phyloP scores from a whole-genome alignment of 2,113 vertebrate genomes.

The Eonycteris spelaea region DNA sequence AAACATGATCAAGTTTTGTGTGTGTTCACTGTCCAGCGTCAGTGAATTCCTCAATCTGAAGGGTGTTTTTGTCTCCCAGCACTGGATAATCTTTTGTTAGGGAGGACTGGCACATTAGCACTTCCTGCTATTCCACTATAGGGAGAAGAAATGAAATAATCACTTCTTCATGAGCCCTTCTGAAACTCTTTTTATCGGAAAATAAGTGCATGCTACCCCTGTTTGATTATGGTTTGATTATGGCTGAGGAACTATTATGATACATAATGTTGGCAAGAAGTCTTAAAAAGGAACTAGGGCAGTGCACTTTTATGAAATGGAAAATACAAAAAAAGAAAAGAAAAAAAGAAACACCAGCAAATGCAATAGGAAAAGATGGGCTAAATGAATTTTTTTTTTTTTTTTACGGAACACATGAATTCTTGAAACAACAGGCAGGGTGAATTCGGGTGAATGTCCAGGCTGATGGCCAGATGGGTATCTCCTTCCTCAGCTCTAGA shows the following conservation, averaged over 20 bases:
- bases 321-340: neutral
- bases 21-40: neutral
- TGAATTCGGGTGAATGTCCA: neutral
- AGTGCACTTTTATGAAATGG: neutral
- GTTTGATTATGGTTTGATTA: slow-evolving; percentile 37
- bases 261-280: slow-evolving; percentile 10
- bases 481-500: neutral
- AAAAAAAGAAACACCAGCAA: neutral
- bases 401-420: neutral
- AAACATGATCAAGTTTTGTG: fast-evolving
- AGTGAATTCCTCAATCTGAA: neutral
- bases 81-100: neutral
- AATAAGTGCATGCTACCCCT: neutral
- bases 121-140: neutral
- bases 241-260: slow-evolving; percentile 20
- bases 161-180: neutral
- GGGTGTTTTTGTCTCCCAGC: neutral
- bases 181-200: slow-evolving; percentile 24
- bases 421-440: neutral
- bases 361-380: neutral
- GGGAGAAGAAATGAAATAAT: neutral
- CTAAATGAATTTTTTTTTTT: neutral
- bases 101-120: neutral
- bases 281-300: slow-evolving; percentile 16
- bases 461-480: neutral